Base-by-base conservation (phyloP, 2,888 invertebrate species). In the Parapristionchus giblindavisi region DNA sequence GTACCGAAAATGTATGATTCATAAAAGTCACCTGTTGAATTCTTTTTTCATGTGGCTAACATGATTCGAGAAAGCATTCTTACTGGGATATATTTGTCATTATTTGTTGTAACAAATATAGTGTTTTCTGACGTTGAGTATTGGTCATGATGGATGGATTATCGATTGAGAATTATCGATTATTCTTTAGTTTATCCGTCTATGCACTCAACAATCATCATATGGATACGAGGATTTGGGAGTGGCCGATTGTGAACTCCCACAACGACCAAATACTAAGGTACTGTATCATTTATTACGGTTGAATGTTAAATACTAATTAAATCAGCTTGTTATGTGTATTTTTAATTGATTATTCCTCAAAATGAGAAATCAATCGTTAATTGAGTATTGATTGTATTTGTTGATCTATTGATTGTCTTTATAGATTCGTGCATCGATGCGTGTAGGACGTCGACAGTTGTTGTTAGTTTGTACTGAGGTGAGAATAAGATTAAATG, bases 141-240 rank as follows among this genome's bases (percentile, higher is more conserved):
- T n/a, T n/a, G n/a, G n/a, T n/a, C n/a, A n/a, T n/a, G n/a, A n/a
- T n/a, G n/a, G n/a, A n/a, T n/a, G n/a, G n/a, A n/a, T n/a, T n/a
- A n/a, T n/a, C n/a, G n/a, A n/a, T n/a, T n/a, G n/a, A n/a, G n/a
- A n/a, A n/a, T n/a, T n/a, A n/a, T n/a, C n/a, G n/a, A n/a, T n/a
- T 40, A 56, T 65, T 21, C 89, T 91, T 14, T 90, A 95, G 93
- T 97, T 94, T 89, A 90, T 98, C 85, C 93, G 94, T 84, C 89
- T 94, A 83, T 94, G 94, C 21, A 91, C 93, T 79, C 92, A 92
- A 38, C 90, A 96, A 83, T 93, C 93, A 81, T 93, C 93, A 88
- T 98, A 97, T 89, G 95, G 96, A 21, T 94, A 93, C 87, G 91
- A 96, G 77, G 93, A 93, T 87, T 94, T 94, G 88, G 91, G 93